Evolutionary conservation across 2,113 vertebrate genomes (phyloP).

Genomic region (Progne subis): DNA sequence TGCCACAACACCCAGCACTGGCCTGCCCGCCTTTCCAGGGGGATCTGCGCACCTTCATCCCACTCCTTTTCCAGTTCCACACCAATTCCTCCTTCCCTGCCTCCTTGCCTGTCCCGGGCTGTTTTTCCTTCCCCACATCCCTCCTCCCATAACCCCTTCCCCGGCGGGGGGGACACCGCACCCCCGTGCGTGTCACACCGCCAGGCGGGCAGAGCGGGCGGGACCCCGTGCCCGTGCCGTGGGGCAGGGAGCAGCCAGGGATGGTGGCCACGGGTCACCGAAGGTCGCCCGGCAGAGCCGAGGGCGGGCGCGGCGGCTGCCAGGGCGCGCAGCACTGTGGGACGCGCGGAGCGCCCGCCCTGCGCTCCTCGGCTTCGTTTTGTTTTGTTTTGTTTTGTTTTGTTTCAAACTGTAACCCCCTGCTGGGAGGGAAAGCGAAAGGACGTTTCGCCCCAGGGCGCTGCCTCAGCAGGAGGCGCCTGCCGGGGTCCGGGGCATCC

Average conservation of each 20-base stretch:
- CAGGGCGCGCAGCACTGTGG: slow-evolving; percentile 4
- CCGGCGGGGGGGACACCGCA: no score
- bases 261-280: neutral
- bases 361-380: neutral
- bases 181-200: rapidly evolving
- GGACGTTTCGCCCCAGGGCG: neutral
- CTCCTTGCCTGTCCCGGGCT: neutral
- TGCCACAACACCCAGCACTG: neutral
- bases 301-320: neutral
- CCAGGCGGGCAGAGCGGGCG: rapidly evolving
- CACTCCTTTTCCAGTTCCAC: neutral
- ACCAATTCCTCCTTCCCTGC: neutral
- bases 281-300: no score
- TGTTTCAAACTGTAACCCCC: neutral
- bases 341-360: neutral
- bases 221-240: rapidly evolving
- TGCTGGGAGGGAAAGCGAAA: rapidly evolving
- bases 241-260: rapidly evolving
- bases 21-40: rapidly evolving
- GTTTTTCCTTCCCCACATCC: neutral
- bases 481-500: rapidly evolving
- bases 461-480: rapidly evolving
- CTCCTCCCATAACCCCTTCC: neutral
- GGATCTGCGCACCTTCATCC: neutral
- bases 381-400: neutral